Evolutionary conservation across 2,888 invertebrate genomes (phyloP).

Genomic region (Mythimna ferrago): DNA sequence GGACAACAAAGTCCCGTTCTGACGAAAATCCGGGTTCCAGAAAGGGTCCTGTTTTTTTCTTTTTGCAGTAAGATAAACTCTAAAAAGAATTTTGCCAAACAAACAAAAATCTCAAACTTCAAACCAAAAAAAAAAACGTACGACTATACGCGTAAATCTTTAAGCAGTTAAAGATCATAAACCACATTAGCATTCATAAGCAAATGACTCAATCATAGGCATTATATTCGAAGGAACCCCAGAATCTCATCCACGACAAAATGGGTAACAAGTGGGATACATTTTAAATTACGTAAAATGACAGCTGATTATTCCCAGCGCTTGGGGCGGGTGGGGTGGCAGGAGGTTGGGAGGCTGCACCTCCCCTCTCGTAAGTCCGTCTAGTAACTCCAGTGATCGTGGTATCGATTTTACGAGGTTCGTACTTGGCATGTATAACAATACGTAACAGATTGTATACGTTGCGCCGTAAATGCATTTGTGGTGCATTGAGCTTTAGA

Average conservation of each 20-base stretch:
- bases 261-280: constrained; percentile 58
- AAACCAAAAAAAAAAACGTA: too few species aligned
- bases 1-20: too few species aligned
- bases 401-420: constrained; percentile 68
- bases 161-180: constrained; percentile 11
- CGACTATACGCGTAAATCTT: not conserved
- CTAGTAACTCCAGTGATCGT: constrained; percentile 66
- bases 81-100: too few species aligned
- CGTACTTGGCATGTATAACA: constrained; percentile 51
- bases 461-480: constrained; percentile 34
- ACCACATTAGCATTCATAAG: constrained; percentile 35
- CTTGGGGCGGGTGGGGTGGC: constrained; percentile 17
- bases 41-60: too few species aligned
- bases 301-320: constrained; percentile 71
- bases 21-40: too few species aligned
- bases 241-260: constrained; percentile 46
- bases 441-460: constrained; percentile 42
- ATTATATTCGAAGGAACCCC: constrained; percentile 36
- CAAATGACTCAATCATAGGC: constrained; percentile 38
- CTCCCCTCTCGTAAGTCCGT: constrained; percentile 58
- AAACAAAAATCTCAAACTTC: too few species aligned
- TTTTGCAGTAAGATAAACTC: too few species aligned
- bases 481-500: constrained; percentile 35
- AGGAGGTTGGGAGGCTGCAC: constrained; percentile 43
- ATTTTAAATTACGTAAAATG: constrained; percentile 68